Conservation (phyloP, 1,140 invertebrate species). For the Archivesica marissinica region DNA sequence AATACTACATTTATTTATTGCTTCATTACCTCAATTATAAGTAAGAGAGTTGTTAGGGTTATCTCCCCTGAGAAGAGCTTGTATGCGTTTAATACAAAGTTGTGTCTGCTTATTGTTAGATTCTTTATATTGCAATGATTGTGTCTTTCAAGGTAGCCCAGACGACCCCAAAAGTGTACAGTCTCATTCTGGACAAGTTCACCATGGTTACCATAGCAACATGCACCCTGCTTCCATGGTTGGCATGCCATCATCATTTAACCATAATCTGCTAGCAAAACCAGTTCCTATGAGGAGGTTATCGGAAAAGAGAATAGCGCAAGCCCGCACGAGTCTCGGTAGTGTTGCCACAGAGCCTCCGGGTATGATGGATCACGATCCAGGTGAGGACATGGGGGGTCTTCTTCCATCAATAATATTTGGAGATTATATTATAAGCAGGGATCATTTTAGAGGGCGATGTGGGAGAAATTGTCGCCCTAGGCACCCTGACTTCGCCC, state of each 20-base stretch:
- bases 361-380: background rate
- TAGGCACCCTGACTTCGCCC: too few relatives aligned
- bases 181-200: slow-evolving; percentile 2
- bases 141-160: slow-evolving; percentile 76
- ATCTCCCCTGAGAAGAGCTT: too few relatives aligned
- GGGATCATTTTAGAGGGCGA: too few relatives aligned
- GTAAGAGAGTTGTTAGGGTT: too few relatives aligned
- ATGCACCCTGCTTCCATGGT: slow-evolving; percentile 61
- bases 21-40: too few relatives aligned
- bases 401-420: background rate
- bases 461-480: too few relatives aligned
- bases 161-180: slow-evolving; percentile 62
- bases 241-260: slow-evolving; percentile 45
- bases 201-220: slow-evolving; percentile 55
- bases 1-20: too few relatives aligned
- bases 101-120: too few relatives aligned
- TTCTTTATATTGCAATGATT: too few relatives aligned
- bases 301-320: slow-evolving; percentile 71
- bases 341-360: background rate
- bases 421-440: too few relatives aligned
- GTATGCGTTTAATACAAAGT: too few relatives aligned
- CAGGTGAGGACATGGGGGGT: background rate
- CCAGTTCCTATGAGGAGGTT: slow-evolving; percentile 73
- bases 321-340: background rate
- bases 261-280: slow-evolving; percentile 70